Evolutionary conservation across 1,140 invertebrate species (phyloP), one percentile per base, ranked within the genome.

Genomic region (Sitobion miscanthi): DNA sequence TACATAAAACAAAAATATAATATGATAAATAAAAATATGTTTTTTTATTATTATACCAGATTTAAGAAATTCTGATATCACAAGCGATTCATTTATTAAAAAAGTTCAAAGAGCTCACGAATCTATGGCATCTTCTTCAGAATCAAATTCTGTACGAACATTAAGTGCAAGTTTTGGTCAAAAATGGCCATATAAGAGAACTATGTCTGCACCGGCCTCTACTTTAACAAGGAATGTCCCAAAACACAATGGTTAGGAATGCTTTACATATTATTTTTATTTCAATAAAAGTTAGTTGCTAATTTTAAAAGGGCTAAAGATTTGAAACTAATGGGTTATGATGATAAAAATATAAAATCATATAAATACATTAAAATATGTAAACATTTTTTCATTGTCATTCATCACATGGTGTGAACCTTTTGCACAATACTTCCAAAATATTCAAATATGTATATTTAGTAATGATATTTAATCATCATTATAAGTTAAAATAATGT

Each of bases 161-260:
- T 96, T 99, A 25, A 98, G 97, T 95, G 97, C 98, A 23, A 98
- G 98, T 95, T 97, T 99, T 95, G 98, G 98, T 89, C 97, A 97
- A 42, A 99, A 99, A 95, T 98, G 98, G 96, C 98, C 99, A 23
- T 99, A 99, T 95, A 98, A 99, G 95, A 96, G 99, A 92, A 98
- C 98, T 87, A 98, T 98, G 96, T 98, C 98, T 21, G 97, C 98
- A 23, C 98, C 98, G 0, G 97, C 98, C 45, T 97, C 97, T 77
- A 97, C 98, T 96, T 96, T 97, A 85, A 96, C 97, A 11, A 96
- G 97, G 47, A 97, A 97, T 93, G 91, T 45, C 45, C 35, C n/a
- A 45, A 93, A 52, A 93, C n/a, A 86, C 30, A 93, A 86, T 45
- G 82, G 91, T 91, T 25, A 82, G 30, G 96, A 97, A 98, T 54